Conservation (phyloP, 2,888 invertebrate species). For the Ganaspis brasiliensis region DNA sequence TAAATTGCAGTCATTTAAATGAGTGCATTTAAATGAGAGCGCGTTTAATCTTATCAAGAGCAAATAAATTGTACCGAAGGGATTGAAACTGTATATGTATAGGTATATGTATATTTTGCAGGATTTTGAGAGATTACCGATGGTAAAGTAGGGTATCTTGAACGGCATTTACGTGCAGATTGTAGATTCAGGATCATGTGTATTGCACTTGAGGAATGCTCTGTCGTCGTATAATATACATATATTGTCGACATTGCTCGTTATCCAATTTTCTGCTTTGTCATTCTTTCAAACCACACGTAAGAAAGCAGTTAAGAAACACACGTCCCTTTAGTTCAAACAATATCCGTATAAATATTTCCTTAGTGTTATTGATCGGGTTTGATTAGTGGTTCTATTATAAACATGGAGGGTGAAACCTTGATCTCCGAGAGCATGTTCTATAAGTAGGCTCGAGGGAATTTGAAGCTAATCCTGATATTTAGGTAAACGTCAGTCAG, state of each 20-base stretch:
- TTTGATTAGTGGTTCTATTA: slow-evolving; percentile 7
- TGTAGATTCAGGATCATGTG: neutral
- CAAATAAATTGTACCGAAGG: neutral
- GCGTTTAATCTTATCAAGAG: neutral
- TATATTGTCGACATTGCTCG: neutral
- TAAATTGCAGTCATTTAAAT: neutral
- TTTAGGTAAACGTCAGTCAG: neutral
- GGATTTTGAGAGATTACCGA: neutral
- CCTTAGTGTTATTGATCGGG: slow-evolving; percentile 2
- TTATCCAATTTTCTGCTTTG: neutral
- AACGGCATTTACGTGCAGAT: neutral
- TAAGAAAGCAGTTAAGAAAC: neutral
- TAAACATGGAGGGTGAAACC: neutral
- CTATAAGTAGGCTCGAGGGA: slow-evolving; percentile 7
- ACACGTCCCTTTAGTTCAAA: neutral
- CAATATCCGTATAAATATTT: neutral
- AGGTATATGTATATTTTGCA: neutral
- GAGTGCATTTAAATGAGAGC: neutral
- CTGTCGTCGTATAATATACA: neutral
- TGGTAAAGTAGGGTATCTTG: neutral
- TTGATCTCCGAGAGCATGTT: neutral
- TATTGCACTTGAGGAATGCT: neutral
- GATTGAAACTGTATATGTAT: neutral
- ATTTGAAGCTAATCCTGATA: neutral
- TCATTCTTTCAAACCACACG: neutral